A percentile compares a stretch with the other conserved stretches of the same genome.
phyloP scores from a whole-genome alignment of 1,140 invertebrate genomes.

The Eubasilissa regina region DNA sequence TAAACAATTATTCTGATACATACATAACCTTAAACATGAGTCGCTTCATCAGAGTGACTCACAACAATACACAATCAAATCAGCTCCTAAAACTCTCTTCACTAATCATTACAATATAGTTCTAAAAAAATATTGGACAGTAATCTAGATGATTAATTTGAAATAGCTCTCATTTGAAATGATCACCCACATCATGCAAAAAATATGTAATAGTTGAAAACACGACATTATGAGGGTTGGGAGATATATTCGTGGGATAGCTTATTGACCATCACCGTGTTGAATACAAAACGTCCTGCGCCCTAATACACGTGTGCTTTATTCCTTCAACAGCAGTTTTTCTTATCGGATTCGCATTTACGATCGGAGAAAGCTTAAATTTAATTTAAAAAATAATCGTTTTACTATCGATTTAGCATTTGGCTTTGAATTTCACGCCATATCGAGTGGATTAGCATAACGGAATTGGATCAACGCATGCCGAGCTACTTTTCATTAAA shows the following conservation, averaged over 20 bases:
- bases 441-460: slow-evolving; percentile 15
- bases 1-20: no score
- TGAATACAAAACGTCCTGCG: slow-evolving; percentile 21
- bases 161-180: background rate
- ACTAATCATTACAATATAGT: no score
- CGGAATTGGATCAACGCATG: slow-evolving; percentile 16
- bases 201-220: background rate
- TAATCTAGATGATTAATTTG: no score
- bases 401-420: slow-evolving; percentile 28
- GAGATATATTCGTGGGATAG: background rate
- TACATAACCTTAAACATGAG: no score
- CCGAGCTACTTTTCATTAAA: slow-evolving; percentile 7
- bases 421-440: background rate
- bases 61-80: no score
- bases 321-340: slow-evolving; percentile 17
- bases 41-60: no score
- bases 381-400: slow-evolving; percentile 43
- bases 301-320: slow-evolving; percentile 7
- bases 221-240: background rate
- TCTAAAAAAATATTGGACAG: no score
- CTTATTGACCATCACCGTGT: slow-evolving; percentile 3
- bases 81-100: no score
- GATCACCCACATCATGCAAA: no score
- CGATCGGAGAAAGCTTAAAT: slow-evolving; percentile 1
- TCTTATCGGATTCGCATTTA: slow-evolving; percentile 26